phyloP scores from a whole-genome alignment of 1,140 invertebrate genomes.

The Mercenaria mercenaria region DNA sequence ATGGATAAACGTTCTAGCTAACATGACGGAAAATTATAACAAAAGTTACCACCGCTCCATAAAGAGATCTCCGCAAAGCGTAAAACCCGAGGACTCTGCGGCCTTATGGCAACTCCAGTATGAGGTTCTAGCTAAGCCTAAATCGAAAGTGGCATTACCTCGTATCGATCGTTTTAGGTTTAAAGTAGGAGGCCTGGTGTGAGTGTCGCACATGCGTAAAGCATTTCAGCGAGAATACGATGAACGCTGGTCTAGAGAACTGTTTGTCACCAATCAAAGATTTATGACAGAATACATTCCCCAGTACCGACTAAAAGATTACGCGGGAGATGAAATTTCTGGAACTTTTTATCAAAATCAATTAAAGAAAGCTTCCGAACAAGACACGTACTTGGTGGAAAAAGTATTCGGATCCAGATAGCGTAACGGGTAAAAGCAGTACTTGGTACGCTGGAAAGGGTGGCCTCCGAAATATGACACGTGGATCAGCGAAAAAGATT shows the following conservation, averaged over 20 bases:
- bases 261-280: constrained; percentile 47
- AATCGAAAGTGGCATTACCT: background rate
- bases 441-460: constrained; percentile 43
- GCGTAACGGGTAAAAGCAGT: background rate
- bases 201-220: constrained; percentile 39
- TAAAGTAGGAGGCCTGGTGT: constrained; percentile 44
- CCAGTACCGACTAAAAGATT: constrained; percentile 64
- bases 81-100: background rate
- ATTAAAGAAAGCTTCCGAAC: constrained; percentile 38
- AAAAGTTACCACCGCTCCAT: constrained; percentile 56
- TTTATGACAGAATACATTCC: constrained; percentile 26
- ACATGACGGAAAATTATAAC: constrained; percentile 56
- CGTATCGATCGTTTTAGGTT: background rate
- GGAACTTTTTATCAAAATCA: constrained; percentile 62
- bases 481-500: constrained; percentile 5
- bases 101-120: constrained; percentile 24
- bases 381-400: constrained; percentile 21
- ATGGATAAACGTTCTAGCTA: constrained; percentile 21
- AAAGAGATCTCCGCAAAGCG: constrained; percentile 12
- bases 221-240: constrained; percentile 60
- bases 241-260: constrained; percentile 35
- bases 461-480: constrained; percentile 44
- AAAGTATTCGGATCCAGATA: constrained; percentile 27
- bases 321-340: constrained; percentile 23
- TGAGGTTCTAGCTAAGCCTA: background rate